Conservation (phyloP, 2,888 invertebrate species). For the Bedellia somnulentella region DNA sequence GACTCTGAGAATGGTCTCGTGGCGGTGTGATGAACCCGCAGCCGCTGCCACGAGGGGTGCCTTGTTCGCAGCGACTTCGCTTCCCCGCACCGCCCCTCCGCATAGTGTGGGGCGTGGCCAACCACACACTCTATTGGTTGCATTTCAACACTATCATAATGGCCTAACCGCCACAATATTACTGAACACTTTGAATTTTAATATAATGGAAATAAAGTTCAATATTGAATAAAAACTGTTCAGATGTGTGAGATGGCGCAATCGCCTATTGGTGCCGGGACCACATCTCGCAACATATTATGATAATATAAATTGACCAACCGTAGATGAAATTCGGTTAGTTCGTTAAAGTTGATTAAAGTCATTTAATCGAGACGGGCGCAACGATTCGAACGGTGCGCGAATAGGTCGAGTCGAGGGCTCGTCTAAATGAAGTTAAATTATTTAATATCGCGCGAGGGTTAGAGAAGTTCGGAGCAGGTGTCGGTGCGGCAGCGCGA, state of each 20-base stretch:
- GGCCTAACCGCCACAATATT: slow-evolving; percentile 3
- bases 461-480: slow-evolving; percentile 19
- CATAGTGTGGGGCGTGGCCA: slow-evolving; percentile 3
- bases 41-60: slow-evolving; percentile 14
- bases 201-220: no score
- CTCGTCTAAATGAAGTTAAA: slow-evolving; percentile 49
- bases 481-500: slow-evolving; percentile 25
- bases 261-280: slow-evolving; percentile 8
- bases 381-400: slow-evolving; percentile 52
- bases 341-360: slow-evolving; percentile 63
- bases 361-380: slow-evolving; percentile 58
- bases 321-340: slow-evolving; percentile 58
- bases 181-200: no score
- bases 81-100: no score
- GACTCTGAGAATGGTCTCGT: no score
- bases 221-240: no score
- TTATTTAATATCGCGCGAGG: slow-evolving; percentile 41
- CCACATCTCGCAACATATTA: slow-evolving; percentile 31
- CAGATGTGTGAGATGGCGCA: no score
- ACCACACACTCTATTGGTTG: slow-evolving; percentile 2
- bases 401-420: slow-evolving; percentile 47
- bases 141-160: background rate
- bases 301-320: slow-evolving; percentile 64
- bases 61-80: slow-evolving; percentile 11
- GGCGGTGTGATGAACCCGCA: no score